Base-by-base conservation (phyloP, 2,888 invertebrate species). In the Argyra leucocephala region DNA sequence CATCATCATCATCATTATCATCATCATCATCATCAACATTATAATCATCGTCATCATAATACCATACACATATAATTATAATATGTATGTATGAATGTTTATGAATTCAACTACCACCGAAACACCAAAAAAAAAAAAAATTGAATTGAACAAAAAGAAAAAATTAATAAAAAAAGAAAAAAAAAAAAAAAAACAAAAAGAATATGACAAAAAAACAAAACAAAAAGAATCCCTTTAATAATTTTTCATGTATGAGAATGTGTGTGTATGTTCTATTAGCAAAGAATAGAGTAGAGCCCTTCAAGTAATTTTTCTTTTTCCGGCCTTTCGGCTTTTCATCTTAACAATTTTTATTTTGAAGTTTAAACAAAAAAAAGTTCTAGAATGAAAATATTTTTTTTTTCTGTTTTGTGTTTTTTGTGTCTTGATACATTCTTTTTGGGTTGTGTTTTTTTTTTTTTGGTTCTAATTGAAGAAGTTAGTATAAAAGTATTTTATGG, bases 261-360 rank as follows among this genome's bases (percentile, higher is more conserved):
- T 31, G 12, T 31, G 12, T 31, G 31, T 6, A 31, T 31, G 31
- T 31, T 2, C 3, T 31, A 31, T 10, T 31, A 31, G 1, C 7
- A 31, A 31, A 31, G 31, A 31, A 31, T 12, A 31, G 31, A 22
- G 10, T 23, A 15, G 22, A 23, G 59, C 59, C 59, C 59, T 59
- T 59, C 23, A 23, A 23, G 59, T 59, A 48, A 48, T 48, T 48
- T 48, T 48, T 48, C 48, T 48, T 48, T 48, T 48, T 59, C 59
- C 59, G 59, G 59, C 59, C 59, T 59, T 59, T 59, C 59, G 59
- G 59, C 59, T 59, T 59, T 59, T 59, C 48, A 48, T 48, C 48
- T 48, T 48, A 48, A 48, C 48, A 48, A 48, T 59, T 59, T 59
- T 58, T 58, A 5, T 58, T 58, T 22, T 58, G 58, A 15, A 22